A percentile compares a stretch with the other conserved stretches of the same genome.
Conservation (phyloP, 2,797 vertebrate species). For the Thalassophryne amazonica region DNA sequence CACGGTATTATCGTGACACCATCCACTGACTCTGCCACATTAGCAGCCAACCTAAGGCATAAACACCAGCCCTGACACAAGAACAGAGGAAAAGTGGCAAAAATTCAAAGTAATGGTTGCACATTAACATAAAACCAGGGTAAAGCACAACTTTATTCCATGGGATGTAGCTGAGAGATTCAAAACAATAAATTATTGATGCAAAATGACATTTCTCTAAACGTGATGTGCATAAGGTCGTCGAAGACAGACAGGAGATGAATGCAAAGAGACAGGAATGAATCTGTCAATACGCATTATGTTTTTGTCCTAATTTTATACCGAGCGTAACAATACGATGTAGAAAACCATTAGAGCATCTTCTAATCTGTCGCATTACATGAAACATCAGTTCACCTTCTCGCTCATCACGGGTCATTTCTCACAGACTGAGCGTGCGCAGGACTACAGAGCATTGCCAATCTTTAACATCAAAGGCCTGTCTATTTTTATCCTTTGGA, state of each 20-base stretch:
- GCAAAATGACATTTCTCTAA: conserved; percentile 38
- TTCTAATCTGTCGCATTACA: conserved; percentile 38
- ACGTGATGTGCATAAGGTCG: conserved; percentile 36
- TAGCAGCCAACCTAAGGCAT: conserved; percentile 12
- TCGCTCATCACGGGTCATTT: conserved; percentile 41
- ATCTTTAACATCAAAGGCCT: conserved; percentile 26
- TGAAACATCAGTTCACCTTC: conserved; percentile 41
- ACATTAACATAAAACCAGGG: conserved; percentile 9
- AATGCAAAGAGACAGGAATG: conserved; percentile 6
- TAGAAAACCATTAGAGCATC: conserved; percentile 9
- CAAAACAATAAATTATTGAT: conserved; percentile 25
- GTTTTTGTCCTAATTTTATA: conserved; percentile 38
- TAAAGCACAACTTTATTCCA: conserved; percentile 17
- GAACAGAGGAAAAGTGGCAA: background rate
- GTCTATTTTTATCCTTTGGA: conserved; percentile 44
- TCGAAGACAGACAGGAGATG: conserved; percentile 11
- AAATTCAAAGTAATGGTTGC: conserved; percentile 37
- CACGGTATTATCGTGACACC: conserved; percentile 17
- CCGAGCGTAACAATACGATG: conserved; percentile 12
- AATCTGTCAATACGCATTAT: conserved; percentile 48
- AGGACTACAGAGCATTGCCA: conserved; percentile 23
- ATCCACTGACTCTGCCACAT: conserved; percentile 2
- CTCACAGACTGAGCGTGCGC: conserved; percentile 16
- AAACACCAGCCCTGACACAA: background rate
- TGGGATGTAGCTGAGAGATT: conserved; percentile 29